phyloP scores from a whole-genome alignment of 2,888 invertebrate species.

The Exocentrus adspersus region DNA sequence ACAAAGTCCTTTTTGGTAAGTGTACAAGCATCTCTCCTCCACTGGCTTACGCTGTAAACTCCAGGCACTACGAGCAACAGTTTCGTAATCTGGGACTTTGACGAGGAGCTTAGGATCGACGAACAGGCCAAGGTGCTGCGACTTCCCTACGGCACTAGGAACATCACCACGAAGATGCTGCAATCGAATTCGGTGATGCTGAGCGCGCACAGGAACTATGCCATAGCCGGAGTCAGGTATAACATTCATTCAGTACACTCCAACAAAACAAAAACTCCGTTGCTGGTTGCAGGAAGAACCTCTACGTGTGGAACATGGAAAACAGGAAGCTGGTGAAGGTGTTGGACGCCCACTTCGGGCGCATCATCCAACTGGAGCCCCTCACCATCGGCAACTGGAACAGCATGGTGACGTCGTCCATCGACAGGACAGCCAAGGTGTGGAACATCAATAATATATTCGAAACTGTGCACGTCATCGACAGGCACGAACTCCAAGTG shows the following conservation, averaged over 20 bases:
- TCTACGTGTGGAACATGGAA: constrained; percentile 93
- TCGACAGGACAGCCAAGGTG: constrained; percentile 97
- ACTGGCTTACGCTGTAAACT: constrained; percentile 14
- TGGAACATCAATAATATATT: constrained; percentile 99
- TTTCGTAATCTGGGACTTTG: constrained; percentile 84
- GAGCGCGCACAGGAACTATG: constrained; percentile 89
- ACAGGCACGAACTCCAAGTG: constrained; percentile 93
- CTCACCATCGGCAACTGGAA: constrained; percentile 91
- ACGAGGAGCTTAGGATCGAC: constrained; percentile 63
- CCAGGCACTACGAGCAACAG: constrained; percentile 82
- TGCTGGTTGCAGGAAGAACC: constrained; percentile 71
- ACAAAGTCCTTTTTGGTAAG: constrained; percentile 80
- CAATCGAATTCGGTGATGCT: constrained; percentile 92
- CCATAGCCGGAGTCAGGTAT: constrained; percentile 92
- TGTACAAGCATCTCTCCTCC: background rate
- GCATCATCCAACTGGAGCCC: constrained; percentile 92
- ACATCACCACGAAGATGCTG: constrained; percentile 92
- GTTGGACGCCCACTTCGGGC: constrained; percentile 95
- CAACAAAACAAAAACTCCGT: background rate
- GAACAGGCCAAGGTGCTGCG: constrained; percentile 73
- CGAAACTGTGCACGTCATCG: constrained; percentile 96
- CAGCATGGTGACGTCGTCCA: constrained; percentile 95
- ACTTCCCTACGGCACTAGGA: constrained; percentile 87
- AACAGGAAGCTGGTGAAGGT: constrained; percentile 87
- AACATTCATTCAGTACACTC: background rate